Base-by-base conservation (phyloP, 2,888 invertebrate genomes). In the Polia nebulosa region DNA sequence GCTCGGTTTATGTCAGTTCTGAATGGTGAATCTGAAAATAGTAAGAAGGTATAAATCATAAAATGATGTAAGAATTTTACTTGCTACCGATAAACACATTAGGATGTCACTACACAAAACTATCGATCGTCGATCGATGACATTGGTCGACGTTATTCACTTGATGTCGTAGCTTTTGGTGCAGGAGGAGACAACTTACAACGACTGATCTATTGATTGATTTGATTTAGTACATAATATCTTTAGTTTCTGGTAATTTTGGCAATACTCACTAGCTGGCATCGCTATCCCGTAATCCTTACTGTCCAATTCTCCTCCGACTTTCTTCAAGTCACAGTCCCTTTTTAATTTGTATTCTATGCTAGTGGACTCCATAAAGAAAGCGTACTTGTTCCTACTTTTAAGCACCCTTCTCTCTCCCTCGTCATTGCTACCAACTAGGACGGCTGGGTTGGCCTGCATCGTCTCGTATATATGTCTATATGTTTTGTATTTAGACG, bases 351-450 rank as follows among this genome's bases (percentile, higher is more conserved):
- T 97, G 92, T 99, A 99, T 89, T 99, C 99, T 84, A 99, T 97
- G 22, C 98, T 97, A 8, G 98, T 97, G 36, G 99, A 99, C 94
- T 99, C 99, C 98, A 99, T 99, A 74, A 99, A 97, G 92, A 98
- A 99, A 6, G 99, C 99, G 92, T 99, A 99, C 81, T 96, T 93
- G 41, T 89, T 91, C 59, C 88, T 90, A 39, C 92, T 90, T 2
- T 87, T 89, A 0, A 96, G 85, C 0, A 99, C 99, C 77, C 98
- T 96, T 39, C 97, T 97, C 7, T 98, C 98, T 0, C 99, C 99
- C 87, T 99, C 98, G 13, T 97, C 96, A 88, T 98, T 99, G 83
- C 96, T 97, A 39, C 94, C 95, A 0, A 97, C 97, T 86, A 99
- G 97, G 0, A 99, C 98, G 0, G 97, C 97, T 0, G 98, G 98